Conservation (phyloP, 2,113 vertebrate species). For the Calyptommatus sinebrachiatus region DNA sequence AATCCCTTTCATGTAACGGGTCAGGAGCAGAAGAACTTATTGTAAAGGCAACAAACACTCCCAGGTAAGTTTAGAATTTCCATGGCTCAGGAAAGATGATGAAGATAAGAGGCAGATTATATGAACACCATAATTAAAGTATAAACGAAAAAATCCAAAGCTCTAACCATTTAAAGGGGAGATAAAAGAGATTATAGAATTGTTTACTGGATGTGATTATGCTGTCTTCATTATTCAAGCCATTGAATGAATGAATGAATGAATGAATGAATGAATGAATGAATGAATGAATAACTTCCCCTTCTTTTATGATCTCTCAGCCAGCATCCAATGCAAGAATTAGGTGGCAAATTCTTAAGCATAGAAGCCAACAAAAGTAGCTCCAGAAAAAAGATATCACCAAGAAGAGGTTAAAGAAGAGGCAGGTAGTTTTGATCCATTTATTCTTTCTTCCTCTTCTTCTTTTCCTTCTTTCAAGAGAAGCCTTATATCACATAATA, state of each 20-base stretch:
- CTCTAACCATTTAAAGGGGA: not conserved
- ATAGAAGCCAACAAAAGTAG: too few relatives aligned
- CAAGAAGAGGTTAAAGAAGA: too few relatives aligned
- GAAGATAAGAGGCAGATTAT: not conserved
- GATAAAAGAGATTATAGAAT: not conserved
- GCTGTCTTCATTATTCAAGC: constrained; percentile 1
- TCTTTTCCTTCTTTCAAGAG: too few relatives aligned
- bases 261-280: not conserved
- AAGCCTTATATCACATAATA: too few relatives aligned
- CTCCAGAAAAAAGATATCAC: too few relatives aligned
- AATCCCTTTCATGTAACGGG: not conserved
- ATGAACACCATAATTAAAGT: constrained; percentile 1
- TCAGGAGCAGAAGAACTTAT: not conserved
- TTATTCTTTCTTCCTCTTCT: too few relatives aligned
- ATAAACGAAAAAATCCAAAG: not conserved
- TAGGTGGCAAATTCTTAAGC: too few relatives aligned
- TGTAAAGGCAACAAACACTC: not conserved
- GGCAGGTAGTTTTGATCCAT: too few relatives aligned
- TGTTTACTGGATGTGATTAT: not conserved
- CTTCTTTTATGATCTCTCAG: too few relatives aligned
- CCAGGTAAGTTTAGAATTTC: not conserved
- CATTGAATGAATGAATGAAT: not conserved
- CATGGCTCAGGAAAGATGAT: not conserved
- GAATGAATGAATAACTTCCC: not conserved
- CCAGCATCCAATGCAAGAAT: not conserved